Evolutionary conservation across 2,113 vertebrate species (phyloP).

Genomic region (Trogon melanurus): DNA sequence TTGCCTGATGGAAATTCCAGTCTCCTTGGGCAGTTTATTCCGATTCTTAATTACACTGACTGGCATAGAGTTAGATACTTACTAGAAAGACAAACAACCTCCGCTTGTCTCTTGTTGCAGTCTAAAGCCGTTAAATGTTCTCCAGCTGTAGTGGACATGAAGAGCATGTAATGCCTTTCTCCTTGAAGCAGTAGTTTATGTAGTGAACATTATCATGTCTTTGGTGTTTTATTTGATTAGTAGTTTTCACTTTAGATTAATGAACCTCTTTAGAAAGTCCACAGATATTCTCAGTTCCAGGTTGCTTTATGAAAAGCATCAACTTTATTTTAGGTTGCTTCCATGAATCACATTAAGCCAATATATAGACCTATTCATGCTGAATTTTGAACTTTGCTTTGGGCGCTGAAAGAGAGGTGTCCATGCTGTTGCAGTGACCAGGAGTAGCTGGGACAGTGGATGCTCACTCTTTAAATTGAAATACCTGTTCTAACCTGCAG

Average conservation of each 20-base stretch:
- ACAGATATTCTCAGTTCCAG: neutral
- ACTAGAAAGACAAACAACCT: neutral
- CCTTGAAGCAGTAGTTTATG: neutral
- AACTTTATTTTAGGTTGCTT: neutral
- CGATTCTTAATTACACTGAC: neutral
- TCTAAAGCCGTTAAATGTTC: neutral
- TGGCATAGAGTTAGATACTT: neutral
- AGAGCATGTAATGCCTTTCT: neutral
- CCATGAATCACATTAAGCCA: neutral
- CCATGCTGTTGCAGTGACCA: neutral
- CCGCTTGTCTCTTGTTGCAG: neutral
- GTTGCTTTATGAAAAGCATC: neutral
- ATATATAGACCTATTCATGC: neutral
- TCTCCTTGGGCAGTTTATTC: slow-evolving; percentile 27
- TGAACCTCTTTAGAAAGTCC: neutral
- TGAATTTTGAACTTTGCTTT: neutral
- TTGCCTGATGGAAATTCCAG: slow-evolving; percentile 2
- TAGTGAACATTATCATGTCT: neutral
- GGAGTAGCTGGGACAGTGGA: neutral
- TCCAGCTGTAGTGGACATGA: neutral
- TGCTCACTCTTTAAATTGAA: neutral
- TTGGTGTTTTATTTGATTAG: neutral
- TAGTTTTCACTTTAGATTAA: neutral
- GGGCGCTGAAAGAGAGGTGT: neutral
- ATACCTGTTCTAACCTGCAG: neutral